Base-by-base conservation (phyloP, 2,113 vertebrate genomes). In the Penelope pileata region DNA sequence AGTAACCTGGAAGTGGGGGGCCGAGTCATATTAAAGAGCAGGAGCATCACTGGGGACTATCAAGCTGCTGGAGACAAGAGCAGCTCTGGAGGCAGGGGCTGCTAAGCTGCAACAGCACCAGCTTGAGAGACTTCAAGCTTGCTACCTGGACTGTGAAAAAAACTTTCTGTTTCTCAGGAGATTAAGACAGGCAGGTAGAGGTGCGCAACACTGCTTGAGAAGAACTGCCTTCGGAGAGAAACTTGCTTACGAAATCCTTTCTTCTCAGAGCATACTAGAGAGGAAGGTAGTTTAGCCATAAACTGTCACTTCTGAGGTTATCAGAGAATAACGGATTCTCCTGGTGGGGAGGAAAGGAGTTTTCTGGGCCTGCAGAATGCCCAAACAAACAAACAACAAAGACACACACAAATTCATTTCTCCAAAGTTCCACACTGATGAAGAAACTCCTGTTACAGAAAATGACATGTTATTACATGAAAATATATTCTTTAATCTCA, bases 21-120 rank as follows among this genome's bases (percentile, higher is more conserved):
- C 12, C 88, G 34, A 70, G 7, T 29, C 34, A 34, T 26, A 3
- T 47, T 21, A 62, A 6, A 10, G 32, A 73, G 21, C 8, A 62
- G 43, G 13, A 19, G 5, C 14, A 43, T 64, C 32, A 27, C 0
- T 0, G 1, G 21, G 23, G 59, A n/a, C 54, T 66, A 36, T 0
- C n/a, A 38, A 91, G 14, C 5, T 70, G 36, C n/a, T 53, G 40
- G 63, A 80, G 38, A 34, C 27, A 64, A 24, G 6, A 11, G 23
- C 4, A 26, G n/a, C n/a, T n/a, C n/a, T n/a, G n/a, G n/a, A n/a
- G 29, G 32, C 15, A 34, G 7, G 10, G 6, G 7, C 21, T 54
- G 24, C 59, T 66, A 38, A 75, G 6, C 45, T 66, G 11, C 56
- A 67, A 38, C 32, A 75, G 23, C 2, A 1, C 14, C 62, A 17